Conservation (phyloP, 2,888 invertebrate species). For the Polymixis lichenea region DNA sequence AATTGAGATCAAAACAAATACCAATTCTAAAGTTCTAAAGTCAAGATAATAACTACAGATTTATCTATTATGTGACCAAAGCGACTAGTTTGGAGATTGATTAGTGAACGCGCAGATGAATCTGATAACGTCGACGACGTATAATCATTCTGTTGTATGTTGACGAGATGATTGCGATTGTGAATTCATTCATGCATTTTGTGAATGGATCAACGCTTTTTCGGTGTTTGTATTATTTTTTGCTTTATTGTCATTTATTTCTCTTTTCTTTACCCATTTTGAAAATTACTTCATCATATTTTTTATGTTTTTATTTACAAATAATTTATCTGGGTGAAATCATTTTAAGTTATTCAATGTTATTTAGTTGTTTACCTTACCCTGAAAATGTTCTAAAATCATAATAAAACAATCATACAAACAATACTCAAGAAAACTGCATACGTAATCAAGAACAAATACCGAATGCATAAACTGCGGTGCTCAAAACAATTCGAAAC, state of each 20-base stretch:
- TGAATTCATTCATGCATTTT: slow-evolving; percentile 17
- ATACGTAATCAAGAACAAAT: slow-evolving; percentile 6
- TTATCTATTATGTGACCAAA: slow-evolving; percentile 27
- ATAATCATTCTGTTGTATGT: slow-evolving; percentile 15
- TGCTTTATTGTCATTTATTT: not conserved
- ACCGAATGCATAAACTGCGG: not conserved
- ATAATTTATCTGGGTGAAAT: not conserved
- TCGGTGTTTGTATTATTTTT: not conserved
- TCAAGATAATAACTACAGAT: slow-evolving; percentile 39
- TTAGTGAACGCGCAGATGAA: slow-evolving; percentile 47
- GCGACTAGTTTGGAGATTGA: slow-evolving; percentile 53
- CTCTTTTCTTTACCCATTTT: not conserved
- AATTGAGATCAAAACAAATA: slow-evolving; percentile 27
- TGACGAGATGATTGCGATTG: slow-evolving; percentile 25
- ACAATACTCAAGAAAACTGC: not conserved
- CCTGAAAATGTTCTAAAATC: not conserved
- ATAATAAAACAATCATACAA: not conserved
- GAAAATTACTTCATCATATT: not conserved
- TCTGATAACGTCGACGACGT: slow-evolving; percentile 46
- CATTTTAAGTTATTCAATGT: not conserved
- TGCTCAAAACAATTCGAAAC: slow-evolving; percentile 2
- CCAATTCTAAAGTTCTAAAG: slow-evolving; percentile 11
- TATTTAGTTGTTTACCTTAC: not conserved
- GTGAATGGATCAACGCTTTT: not conserved
- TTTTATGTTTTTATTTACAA: not conserved